Percentiles rank a stretch among this genome's conserved stretches.
These are phyloP conservation scores for Gryllus bimaculatus DNA, from an alignment of 1,140 invertebrate species.

Conservation along the genomic window DNA sequence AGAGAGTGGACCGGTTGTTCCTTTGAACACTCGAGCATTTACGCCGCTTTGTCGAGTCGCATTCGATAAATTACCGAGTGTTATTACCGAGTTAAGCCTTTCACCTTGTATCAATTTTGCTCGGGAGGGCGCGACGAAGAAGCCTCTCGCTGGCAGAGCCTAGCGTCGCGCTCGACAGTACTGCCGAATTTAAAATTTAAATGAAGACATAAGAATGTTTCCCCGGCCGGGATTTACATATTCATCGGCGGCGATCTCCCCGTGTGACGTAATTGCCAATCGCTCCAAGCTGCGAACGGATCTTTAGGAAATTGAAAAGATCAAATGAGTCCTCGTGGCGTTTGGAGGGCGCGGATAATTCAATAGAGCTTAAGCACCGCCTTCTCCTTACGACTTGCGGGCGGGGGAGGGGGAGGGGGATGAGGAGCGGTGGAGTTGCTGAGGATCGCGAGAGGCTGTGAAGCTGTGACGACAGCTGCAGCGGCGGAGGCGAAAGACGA, in stretches of 20 bases:
- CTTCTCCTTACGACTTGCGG: not conserved
- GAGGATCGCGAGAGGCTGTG: no score
- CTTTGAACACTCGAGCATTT: not conserved
- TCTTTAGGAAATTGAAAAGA: slow-evolving; percentile 5
- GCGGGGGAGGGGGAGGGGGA: no score
- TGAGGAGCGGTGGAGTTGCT: no score
- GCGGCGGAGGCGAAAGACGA: no score
- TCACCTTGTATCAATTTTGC: not conserved
- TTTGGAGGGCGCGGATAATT: not conserved
- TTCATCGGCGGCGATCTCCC: not conserved
- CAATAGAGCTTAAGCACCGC: not conserved
- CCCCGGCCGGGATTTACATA: not conserved
- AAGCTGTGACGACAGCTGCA: no score
- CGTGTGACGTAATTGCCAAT: not conserved
- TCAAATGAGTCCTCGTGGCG: not conserved
- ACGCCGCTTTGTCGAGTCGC: not conserved
- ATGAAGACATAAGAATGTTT: slow-evolving; percentile 5
- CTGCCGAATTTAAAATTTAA: not conserved
- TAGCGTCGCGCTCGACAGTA: not conserved
- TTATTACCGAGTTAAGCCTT: slow-evolving; percentile 1
- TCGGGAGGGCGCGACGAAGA: not conserved
- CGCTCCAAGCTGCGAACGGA: not conserved
- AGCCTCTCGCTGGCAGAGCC: not conserved
- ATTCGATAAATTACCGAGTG: not conserved
- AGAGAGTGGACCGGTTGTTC: no score